A percentile compares a stretch with the other conserved stretches of the same genome.
Conservation (phyloP, 2,797 vertebrate genomes). For the Alfaro cultratus region DNA sequence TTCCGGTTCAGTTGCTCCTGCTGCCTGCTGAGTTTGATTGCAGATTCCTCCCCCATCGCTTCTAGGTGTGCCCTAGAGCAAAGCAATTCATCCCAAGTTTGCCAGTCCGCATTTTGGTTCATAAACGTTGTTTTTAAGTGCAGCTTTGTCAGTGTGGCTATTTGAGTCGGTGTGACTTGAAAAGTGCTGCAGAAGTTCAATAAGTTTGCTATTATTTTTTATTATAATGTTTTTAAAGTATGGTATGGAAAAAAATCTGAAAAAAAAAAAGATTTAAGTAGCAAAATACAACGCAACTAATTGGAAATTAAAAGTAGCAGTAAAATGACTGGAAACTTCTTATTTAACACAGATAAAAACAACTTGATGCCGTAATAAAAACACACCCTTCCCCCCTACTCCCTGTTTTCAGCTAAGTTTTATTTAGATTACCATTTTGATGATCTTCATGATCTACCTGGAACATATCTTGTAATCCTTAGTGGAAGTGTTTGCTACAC, state of each 20-base stretch:
- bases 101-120: not conserved
- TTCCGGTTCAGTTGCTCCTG: too few species aligned
- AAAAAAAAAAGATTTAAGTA: not conserved
- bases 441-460: not conserved
- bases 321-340: not conserved
- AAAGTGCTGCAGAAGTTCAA: not conserved
- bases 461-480: not conserved
- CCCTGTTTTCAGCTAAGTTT: not conserved
- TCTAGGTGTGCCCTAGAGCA: not conserved
- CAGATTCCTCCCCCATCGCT: not conserved
- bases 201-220: not conserved
- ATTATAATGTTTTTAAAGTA: not conserved
- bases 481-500: not conserved
- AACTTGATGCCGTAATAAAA: not conserved
- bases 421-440: not conserved
- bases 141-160: not conserved
- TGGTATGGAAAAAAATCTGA: not conserved
- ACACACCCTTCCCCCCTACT: too few species aligned
- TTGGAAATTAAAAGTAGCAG: not conserved
- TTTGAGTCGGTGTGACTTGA: not conserved
- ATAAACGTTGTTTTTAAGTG: not conserved
- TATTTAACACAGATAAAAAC: not conserved
- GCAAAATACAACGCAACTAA: not conserved
- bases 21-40: not conserved
- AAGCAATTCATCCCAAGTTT: not conserved